phyloP scores from a whole-genome alignment of 2,888 invertebrate genomes.

The Drosophila paranaensis region DNA sequence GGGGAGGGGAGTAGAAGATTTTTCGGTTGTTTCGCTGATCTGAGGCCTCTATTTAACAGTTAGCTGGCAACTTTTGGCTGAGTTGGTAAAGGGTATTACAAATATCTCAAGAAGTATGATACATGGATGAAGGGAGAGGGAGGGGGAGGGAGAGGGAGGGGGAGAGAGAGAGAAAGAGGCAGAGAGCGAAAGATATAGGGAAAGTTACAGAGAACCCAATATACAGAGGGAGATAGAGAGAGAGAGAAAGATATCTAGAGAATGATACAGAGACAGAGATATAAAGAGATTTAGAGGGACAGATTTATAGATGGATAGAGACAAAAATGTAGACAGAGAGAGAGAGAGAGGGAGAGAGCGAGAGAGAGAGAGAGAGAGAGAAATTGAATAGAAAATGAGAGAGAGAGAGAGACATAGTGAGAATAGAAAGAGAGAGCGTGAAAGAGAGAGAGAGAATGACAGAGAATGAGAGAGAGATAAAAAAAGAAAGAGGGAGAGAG shows the following conservation, averaged over 20 bases:
- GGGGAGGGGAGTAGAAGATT: neutral
- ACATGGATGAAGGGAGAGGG: neutral
- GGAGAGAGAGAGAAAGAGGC: neutral
- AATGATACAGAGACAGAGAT: neutral
- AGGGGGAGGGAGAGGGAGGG: neutral
- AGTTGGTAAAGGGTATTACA: too few relatives aligned
- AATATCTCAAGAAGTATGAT: neutral
- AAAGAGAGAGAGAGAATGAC: neutral
- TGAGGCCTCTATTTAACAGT: slow-evolving; percentile 12
- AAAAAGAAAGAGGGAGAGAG: too few relatives aligned
- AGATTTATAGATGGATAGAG: too few relatives aligned
- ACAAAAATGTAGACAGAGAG: too few relatives aligned
- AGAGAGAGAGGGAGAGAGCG: too few relatives aligned
- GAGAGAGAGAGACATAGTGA: too few relatives aligned
- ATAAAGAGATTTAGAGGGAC: too few relatives aligned
- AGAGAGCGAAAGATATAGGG: neutral
- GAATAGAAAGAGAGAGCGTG: too few relatives aligned
- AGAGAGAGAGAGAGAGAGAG: neutral
- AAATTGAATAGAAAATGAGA: neutral
- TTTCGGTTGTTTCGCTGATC: neutral
- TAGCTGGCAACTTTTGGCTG: neutral
- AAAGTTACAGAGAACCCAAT: neutral
- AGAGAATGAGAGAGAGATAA: neutral
- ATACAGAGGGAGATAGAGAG: neutral
- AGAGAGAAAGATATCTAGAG: neutral